Evolutionary conservation across 2,113 vertebrate genomes (phyloP), one percentile per base, ranked within the genome.

Genomic region (Melanerpes formicivorus): DNA sequence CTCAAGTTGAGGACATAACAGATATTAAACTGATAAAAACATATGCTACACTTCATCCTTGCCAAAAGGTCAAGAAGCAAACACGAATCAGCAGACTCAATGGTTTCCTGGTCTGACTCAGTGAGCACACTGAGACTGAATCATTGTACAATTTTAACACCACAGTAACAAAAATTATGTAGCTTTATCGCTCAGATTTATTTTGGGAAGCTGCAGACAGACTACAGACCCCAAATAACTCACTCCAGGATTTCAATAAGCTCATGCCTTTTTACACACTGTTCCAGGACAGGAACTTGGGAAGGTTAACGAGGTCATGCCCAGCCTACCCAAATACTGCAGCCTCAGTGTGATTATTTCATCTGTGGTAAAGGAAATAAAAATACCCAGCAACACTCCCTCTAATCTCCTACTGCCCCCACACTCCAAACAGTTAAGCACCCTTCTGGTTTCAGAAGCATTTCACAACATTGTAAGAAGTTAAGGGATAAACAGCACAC

Each of bases 1-100:
- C 90, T 87, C 81, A 85, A 63, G 79, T 40, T 71, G 93, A 96
- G 84, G 93, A 91, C 81, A 60, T 87, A 92, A 82, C 87, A 93
- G 91, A 93, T 93, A 91, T 82, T 91, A 93, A 91, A 93, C 79
- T 87, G 91, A 95, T 95, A 93, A 93, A 92, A 95, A 95, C 81
- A 87, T 77, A 87, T 52, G 75, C 82, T 91, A 40, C 72, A 73
- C 69, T 83, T 90, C 91, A 83, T 90, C 95, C 95, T 89, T 64
- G 85, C 75, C 93, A 87, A 80, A 95, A 93, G 93, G 94, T 93
- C 93, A 93, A 93, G 94, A 89, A 88, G 84, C 90, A 93, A 93
- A 95, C 71, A 79, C 4, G 7, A 90, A 52, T 32, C 87, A 74
- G 93, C 63, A 79, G 81, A 50, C 46, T 63, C 2, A 0, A 46